A percentile compares a stretch with the other conserved stretches of the same genome.
Evolutionary conservation across 2,113 vertebrate genomes (phyloP).

Genomic region (Perca flavescens): DNA sequence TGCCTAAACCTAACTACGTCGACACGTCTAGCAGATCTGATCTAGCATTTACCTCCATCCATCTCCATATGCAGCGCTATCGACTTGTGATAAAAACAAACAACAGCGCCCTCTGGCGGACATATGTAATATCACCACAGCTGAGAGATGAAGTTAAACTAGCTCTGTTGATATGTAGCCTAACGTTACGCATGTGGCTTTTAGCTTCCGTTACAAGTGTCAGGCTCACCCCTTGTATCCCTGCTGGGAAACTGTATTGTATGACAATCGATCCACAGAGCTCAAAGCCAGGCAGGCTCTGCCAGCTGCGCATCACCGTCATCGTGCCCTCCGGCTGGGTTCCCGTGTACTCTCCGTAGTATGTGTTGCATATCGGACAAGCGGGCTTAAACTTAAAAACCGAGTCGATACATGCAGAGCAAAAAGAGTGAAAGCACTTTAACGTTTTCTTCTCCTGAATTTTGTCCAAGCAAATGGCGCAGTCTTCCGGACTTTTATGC

Average conservation of each 20-base stretch:
- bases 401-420: slow-evolving; percentile 60
- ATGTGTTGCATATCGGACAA: slow-evolving; percentile 72
- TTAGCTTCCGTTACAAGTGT: background rate
- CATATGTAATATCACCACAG: accelerated
- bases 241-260: slow-evolving; percentile 54
- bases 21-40: too few species aligned
- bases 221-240: slow-evolving; percentile 68
- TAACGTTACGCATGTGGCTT: background rate
- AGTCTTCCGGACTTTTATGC: slow-evolving; percentile 17
- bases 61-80: background rate
- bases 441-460: slow-evolving; percentile 53
- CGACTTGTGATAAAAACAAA: too few species aligned
- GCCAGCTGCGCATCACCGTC: slow-evolving; percentile 47
- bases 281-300: slow-evolving; percentile 60
- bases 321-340: slow-evolving; percentile 64
- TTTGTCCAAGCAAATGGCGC: slow-evolving; percentile 52
- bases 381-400: slow-evolving; percentile 64
- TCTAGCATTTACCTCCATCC: too few species aligned
- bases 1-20: too few species aligned
- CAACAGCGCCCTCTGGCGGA: slow-evolving; percentile 41
- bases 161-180: background rate
- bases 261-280: slow-evolving; percentile 47
- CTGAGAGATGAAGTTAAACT: background rate
- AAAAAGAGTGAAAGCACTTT: slow-evolving; percentile 66
- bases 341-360: slow-evolving; percentile 60